Percentiles rank a stretch among this genome's conserved stretches.
phyloP scores from a whole-genome alignment of 2,113 vertebrate genomes.

The Larimichthys polyactis region DNA sequence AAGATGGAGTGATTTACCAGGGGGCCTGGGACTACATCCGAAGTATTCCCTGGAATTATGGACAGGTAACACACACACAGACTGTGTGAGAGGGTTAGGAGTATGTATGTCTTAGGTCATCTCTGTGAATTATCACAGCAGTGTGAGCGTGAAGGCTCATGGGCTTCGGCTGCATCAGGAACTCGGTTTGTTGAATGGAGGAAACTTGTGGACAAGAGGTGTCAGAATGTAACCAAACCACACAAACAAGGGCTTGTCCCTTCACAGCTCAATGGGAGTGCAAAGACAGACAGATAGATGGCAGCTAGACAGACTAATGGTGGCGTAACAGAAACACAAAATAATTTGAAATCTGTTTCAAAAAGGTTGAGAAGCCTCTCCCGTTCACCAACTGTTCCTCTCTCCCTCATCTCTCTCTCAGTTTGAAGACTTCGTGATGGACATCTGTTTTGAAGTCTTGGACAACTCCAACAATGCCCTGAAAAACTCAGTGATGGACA shows the following conservation, averaged over 20 bases:
- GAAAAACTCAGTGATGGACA: conserved; percentile 82
- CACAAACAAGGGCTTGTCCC: conserved; percentile 68
- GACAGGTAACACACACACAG: conserved; percentile 83
- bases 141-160: conserved; percentile 34
- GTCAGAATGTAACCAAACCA: conserved; percentile 72
- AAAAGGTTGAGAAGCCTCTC: not conserved
- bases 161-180: conserved; percentile 26
- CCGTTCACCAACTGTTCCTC: not conserved
- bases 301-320: not conserved
- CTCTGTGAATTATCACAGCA: conserved; percentile 74
- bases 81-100: not conserved
- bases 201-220: conserved; percentile 65
- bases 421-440: conserved; percentile 90
- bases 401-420: conserved; percentile 61
- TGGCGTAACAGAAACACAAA: not conserved
- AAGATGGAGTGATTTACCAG: conserved; percentile 88
- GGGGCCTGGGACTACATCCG: conserved; percentile 84
- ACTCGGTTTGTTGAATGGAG: conserved; percentile 49
- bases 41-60: conserved; percentile 88
- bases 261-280: conserved; percentile 38
- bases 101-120: conserved; percentile 18
- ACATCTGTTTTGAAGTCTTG: conserved; percentile 89
- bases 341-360: not conserved
- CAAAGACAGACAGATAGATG: conserved; percentile 10
- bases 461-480: conserved; percentile 87